phyloP scores from a whole-genome alignment of 2,888 invertebrate species.

The Beris morrisii region DNA sequence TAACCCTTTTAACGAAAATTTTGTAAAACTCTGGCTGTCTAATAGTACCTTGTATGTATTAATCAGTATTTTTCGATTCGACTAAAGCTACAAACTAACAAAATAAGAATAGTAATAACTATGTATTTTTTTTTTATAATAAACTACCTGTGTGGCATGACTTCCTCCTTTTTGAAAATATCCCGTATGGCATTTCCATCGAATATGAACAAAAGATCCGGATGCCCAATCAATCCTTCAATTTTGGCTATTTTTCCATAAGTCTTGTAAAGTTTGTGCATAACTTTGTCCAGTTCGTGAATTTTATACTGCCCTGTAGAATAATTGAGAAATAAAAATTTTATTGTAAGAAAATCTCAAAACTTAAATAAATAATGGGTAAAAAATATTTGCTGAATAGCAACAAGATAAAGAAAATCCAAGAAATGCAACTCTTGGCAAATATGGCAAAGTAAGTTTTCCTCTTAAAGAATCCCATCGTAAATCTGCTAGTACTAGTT shows the following conservation, averaged over 20 bases:
- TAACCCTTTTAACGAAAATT: too few relatives aligned
- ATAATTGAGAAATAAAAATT: slow-evolving; percentile 19
- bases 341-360: background rate
- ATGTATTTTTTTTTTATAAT: background rate
- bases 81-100: too few relatives aligned
- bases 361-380: background rate
- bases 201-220: slow-evolving; percentile 72
- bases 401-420: too few relatives aligned
- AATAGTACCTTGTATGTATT: too few relatives aligned
- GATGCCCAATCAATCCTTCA: slow-evolving; percentile 73
- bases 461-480: too few relatives aligned
- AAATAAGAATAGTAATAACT: too few relatives aligned
- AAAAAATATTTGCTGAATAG: background rate
- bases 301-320: slow-evolving; percentile 62
- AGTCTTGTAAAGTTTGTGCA: slow-evolving; percentile 59
- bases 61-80: too few relatives aligned
- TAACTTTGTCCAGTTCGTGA: slow-evolving; percentile 62
- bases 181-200: slow-evolving; percentile 72
- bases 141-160: slow-evolving; percentile 64
- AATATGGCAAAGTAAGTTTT: too few relatives aligned
- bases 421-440: too few relatives aligned
- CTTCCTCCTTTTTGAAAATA: slow-evolving; percentile 70
- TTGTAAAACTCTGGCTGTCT: too few relatives aligned
- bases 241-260: slow-evolving; percentile 67
- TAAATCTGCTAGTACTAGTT: too few relatives aligned